phyloP scores from a whole-genome alignment of 2,113 vertebrate species.

The Clarias batrachus region DNA sequence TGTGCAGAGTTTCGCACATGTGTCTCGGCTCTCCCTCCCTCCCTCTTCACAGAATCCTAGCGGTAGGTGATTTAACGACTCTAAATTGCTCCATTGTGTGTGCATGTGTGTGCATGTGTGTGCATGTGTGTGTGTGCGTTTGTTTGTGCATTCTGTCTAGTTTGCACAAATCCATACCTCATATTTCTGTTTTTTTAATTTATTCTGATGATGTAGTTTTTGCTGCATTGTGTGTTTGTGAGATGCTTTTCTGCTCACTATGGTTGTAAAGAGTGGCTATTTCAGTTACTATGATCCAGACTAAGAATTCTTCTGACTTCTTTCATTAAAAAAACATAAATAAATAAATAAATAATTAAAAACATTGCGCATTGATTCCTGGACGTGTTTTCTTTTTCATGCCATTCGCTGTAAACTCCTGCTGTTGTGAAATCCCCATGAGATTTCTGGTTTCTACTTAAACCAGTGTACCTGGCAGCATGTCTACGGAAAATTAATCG shows the following conservation, averaged over 20 bases:
- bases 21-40: not conserved
- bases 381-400: not conserved
- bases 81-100: not conserved
- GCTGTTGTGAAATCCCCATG: not conserved
- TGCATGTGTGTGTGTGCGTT: not conserved
- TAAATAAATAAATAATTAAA: not conserved
- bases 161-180: not conserved
- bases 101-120: not conserved
- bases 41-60: not conserved
- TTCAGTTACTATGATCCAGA: not conserved
- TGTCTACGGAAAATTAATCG: not conserved
- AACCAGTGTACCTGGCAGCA: not conserved
- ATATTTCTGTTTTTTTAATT: not conserved
- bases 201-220: not conserved
- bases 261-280: not conserved
- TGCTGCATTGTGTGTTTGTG: not conserved
- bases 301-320: not conserved
- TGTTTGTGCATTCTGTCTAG: not conserved
- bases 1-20: not conserved
- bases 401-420: not conserved
- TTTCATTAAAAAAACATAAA: not conserved
- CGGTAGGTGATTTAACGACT: not conserved
- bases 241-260: not conserved
- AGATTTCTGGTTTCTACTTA: not conserved
- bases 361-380: no score